Base-by-base conservation (phyloP, 1,140 invertebrate genomes). In the Papilio aristodemus region DNA sequence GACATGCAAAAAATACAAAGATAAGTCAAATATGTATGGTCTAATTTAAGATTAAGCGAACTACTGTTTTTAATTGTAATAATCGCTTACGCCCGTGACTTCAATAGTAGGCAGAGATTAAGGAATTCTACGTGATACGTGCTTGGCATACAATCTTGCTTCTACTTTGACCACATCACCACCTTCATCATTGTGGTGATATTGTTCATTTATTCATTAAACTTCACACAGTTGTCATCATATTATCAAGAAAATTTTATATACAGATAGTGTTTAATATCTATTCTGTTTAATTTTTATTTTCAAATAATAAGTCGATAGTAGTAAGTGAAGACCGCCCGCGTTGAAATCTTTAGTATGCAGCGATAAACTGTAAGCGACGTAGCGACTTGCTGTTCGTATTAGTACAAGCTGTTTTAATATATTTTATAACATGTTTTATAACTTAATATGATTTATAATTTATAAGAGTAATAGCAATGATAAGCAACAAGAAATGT, bases 271-370 rank as follows among this genome's bases (percentile, higher is more conserved):
- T 0, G 38, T n/a, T 39, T 39, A 4, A 39, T 13, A 39, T 13
- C 38, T 39, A 39, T 39, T 39, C 13, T 13, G 27, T 32, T 39
- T 39, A 11, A 39, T 11, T 39, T 39, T 39, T 13, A 39, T 39
- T 46, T 19, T 46, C n/a, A 46, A 46, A 46, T 54, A 22, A 54
- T 25, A 54, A 25, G 13, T 5, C 19, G 19, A 0, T 54, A 13
- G 38, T 13, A 22, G 10, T 22, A 22, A 54, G 46, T 1, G n/a
- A 41, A 62, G 70, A 68, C 67, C 75, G 77, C 78, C 66, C 76
- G 77, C 83, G 83, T 85, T 84, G 83, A 84, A 76, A 76, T 84
- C 81, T 83, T 85, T 80, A 58, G 19, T 74, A 73, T 75, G 71
- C 73, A 59, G 68, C 32, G 13, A 43, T 36, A 19, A 25, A 32